Percentiles rank a stretch among this genome's conserved stretches.
These are phyloP conservation scores for Ctena decussata DNA, from an alignment of 2,888 invertebrate genomes.

Conservation along the genomic window DNA sequence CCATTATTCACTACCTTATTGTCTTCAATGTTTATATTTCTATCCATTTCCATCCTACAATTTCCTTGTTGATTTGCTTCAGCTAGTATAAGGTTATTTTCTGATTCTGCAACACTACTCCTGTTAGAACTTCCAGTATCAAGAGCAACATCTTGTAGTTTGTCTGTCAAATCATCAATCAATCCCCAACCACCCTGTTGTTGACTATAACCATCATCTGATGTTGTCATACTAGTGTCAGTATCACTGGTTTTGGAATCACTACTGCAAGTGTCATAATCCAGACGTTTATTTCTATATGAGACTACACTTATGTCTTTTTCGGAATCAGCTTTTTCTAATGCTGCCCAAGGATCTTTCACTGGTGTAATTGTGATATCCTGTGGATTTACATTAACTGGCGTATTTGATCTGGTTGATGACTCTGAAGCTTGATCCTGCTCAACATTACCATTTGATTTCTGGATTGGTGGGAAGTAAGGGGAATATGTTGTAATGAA, in stretches of 20 bases:
- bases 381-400: background rate
- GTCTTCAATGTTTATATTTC: background rate
- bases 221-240: constrained; percentile 5
- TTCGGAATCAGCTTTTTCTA: background rate
- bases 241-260: constrained; percentile 2
- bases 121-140: background rate
- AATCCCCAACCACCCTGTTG: constrained; percentile 34
- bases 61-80: too few relatives aligned
- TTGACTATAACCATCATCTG: constrained; percentile 28
- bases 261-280: background rate
- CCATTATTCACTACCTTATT: background rate
- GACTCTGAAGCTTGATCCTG: background rate
- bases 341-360: background rate
- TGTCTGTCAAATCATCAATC: constrained; percentile 23
- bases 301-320: background rate
- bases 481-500: background rate
- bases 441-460: background rate
- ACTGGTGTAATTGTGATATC: background rate
- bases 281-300: background rate
- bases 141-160: background rate
- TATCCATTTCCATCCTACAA: too few relatives aligned
- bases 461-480: background rate
- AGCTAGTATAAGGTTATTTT: background rate
- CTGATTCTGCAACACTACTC: background rate
- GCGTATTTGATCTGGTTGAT: background rate